Evolutionary conservation across 2,113 vertebrate species (phyloP), one percentile per base, ranked within the genome.

Genomic region (Gopherus evgoodei): DNA sequence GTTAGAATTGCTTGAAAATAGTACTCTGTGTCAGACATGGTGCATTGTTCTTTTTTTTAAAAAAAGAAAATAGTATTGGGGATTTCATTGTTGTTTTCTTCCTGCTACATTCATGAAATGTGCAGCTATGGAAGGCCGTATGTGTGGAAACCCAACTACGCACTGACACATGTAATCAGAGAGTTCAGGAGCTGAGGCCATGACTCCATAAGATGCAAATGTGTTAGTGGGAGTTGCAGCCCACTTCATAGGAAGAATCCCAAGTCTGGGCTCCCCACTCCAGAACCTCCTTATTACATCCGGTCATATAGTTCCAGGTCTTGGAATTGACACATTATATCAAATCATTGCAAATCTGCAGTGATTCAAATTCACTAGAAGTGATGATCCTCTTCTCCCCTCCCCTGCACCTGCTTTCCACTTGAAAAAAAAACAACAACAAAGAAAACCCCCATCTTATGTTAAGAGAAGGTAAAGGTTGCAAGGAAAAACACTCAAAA

Each of bases 161-260:
- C 4, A 83, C 54, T 16, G 12, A 11, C 38, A 44, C 29, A 84
- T 56, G 11, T 54, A 78, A 44, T 65, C 4, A 27, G 27, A 85
- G 22, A 9, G 38, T 21, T 27, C 0, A 1, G 2, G 0, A 2
- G 14, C 65, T 56, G 49, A 62, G 35, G 3, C 4, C 6, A 76
- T 35, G 50, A 3, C 10, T 82, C 13, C 2, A 4, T 19, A 59
- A 59, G 2, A 0, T n/a, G 5, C 6, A 22, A 0, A 1, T 7
- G 42, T 2, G 42, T 84, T 72, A 5, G 44, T 83, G 44, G 44
- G 76, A 56, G n/a, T 22, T 80, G 62, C 38, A 31, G 2, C 50
- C 16, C 12, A n/a, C 2, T 2, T 44, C 13, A 11, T 8, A 50
- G 2, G 16, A 19, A 65, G 8, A 13, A 7, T 88, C 31, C 8